Evolutionary conservation across 2,113 vertebrate genomes (phyloP).

Genomic region (Corydoras sp.): DNA sequence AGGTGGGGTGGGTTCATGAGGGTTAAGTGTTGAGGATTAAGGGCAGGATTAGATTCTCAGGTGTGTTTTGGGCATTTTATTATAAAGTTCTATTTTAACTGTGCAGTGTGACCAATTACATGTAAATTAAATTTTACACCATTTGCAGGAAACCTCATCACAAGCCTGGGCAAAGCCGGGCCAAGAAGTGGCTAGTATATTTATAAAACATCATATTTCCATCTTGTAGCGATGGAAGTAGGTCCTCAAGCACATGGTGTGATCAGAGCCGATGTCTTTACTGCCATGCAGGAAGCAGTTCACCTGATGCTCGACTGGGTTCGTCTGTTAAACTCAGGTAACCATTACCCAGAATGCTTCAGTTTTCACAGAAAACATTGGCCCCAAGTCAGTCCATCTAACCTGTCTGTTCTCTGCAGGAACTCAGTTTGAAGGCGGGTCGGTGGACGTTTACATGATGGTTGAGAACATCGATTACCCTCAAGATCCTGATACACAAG

Average conservation of each 20-base stretch:
- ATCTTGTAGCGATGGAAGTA: conserved; percentile 62
- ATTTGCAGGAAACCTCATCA: no score
- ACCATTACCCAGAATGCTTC: neutral
- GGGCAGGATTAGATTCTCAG: no score
- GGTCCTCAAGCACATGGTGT: conserved; percentile 76
- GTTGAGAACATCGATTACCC: conserved; percentile 64
- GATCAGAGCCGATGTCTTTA: conserved; percentile 65
- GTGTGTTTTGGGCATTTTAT: no score
- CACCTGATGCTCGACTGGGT: conserved; percentile 66
- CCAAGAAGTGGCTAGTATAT: no score
- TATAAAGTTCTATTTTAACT: no score
- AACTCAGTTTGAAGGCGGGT: conserved; percentile 59
- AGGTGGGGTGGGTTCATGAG: no score
- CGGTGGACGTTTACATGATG: conserved; percentile 56
- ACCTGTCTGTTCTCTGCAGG: conserved; percentile 51
- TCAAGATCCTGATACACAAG: conserved; percentile 55
- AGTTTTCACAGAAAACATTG: neutral
- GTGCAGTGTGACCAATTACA: no score
- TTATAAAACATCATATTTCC: no score
- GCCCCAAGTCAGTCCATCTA: neutral
- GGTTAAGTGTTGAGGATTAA: no score
- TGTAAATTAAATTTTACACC: no score
- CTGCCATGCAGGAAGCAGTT: conserved; percentile 60
- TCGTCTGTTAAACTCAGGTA: conserved; percentile 73
- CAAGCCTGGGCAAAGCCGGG: no score